phyloP scores from a whole-genome alignment of 2,113 vertebrate species.

The Oreochromis niloticus region DNA sequence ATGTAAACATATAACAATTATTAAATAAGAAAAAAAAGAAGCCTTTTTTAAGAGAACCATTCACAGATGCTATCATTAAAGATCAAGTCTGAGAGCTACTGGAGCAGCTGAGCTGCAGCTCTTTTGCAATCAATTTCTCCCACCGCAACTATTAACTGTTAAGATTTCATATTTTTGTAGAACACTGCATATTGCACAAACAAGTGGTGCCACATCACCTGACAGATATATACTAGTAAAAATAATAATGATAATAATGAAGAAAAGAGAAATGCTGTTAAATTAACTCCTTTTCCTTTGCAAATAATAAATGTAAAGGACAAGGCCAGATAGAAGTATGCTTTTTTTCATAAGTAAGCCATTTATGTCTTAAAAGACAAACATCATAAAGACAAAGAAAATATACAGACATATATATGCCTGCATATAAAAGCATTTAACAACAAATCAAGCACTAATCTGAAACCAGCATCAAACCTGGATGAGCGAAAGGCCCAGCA shows the following conservation, averaged over 20 bases:
- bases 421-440: conserved; percentile 28
- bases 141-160: rapidly evolving
- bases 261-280: rapidly evolving
- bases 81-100: background rate
- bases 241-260: background rate
- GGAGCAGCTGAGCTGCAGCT: rapidly evolving
- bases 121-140: background rate
- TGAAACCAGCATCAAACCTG: background rate
- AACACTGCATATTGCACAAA: background rate
- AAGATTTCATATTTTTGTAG: background rate
- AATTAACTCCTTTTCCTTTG: background rate
- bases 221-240: background rate
- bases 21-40: background rate
- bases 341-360: background rate
- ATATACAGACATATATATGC: background rate
- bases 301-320: background rate
- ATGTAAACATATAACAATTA: background rate
- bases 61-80: background rate
- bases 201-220: background rate
- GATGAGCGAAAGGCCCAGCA: background rate
- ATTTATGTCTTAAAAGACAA: background rate
- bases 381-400: background rate
- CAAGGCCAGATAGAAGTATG: rapidly evolving
- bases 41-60: background rate
- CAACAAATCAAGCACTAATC: conserved; percentile 2